A percentile compares a stretch with the other conserved stretches of the same genome.
These are phyloP conservation scores for Potorous gilbertii DNA, from an alignment of 2,797 vertebrate genomes.

Conservation along the genomic window DNA sequence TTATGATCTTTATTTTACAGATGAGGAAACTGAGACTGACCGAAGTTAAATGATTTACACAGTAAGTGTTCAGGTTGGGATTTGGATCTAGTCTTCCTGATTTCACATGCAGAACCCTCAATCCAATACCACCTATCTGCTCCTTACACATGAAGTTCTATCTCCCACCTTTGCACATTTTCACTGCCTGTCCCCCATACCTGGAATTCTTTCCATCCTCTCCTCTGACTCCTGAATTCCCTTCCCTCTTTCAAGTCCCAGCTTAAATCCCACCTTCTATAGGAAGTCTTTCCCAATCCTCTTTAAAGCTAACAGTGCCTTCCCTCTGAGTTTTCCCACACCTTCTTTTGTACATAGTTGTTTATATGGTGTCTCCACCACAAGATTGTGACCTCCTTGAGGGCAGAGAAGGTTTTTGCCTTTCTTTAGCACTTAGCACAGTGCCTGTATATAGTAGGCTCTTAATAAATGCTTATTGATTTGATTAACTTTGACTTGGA, in stretches of 20 bases:
- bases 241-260: background rate
- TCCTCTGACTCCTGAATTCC: background rate
- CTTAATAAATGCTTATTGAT: background rate
- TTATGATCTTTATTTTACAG: background rate
- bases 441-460: background rate
- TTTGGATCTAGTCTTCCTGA: background rate
- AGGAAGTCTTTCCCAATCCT: background rate
- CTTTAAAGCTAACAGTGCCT: background rate
- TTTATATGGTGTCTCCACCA: background rate
- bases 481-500: background rate
- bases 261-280: background rate
- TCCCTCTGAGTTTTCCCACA: background rate
- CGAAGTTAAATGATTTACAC: background rate
- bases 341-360: background rate
- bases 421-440: background rate
- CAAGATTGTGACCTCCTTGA: background rate
- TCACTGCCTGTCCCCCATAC: background rate
- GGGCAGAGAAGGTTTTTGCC: background rate
- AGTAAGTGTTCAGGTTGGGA: background rate
- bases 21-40: background rate
- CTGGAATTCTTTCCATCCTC: background rate
- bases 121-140: background rate
- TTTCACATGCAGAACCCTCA: background rate
- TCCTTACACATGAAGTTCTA: background rate
- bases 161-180: background rate